phyloP scores from a whole-genome alignment of 2,797 vertebrate species.

The Anabacerthia variegaticeps region DNA sequence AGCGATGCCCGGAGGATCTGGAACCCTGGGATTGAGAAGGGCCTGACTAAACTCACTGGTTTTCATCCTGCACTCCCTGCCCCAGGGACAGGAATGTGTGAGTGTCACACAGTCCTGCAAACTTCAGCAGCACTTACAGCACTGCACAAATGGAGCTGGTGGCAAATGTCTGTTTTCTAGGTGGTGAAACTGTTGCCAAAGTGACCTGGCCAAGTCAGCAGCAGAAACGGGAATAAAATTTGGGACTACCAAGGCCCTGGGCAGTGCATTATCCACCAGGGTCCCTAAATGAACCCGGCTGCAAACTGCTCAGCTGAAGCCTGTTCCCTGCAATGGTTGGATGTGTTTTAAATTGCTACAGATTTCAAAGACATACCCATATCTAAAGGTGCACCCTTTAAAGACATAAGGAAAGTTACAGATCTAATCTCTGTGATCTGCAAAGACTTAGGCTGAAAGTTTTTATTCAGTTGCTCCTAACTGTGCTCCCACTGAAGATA shows the following conservation, averaged over 20 bases:
- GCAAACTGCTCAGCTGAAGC: neutral
- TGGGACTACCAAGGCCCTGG: neutral
- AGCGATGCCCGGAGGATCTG: rapidly evolving
- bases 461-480: neutral
- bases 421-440: neutral
- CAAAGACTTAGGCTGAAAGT: neutral
- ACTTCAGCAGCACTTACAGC: neutral
- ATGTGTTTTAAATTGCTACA: neutral
- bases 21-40: rapidly evolving
- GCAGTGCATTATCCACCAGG: neutral
- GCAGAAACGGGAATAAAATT: neutral
- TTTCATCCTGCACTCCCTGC: neutral
- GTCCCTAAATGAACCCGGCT: neutral
- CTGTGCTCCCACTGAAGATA: neutral
- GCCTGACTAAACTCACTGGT: neutral
- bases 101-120: neutral
- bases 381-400: rapidly evolving
- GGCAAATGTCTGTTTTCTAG: neutral
- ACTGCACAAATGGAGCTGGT: neutral
- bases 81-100: neutral
- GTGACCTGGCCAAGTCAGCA: neutral
- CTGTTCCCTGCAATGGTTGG: neutral
- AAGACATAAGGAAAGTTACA: neutral
- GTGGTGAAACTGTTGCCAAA: neutral
- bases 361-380: neutral